Evolutionary conservation across 1,140 invertebrate genomes (phyloP).

Genomic region (Holcopasites calliopsidis): DNA sequence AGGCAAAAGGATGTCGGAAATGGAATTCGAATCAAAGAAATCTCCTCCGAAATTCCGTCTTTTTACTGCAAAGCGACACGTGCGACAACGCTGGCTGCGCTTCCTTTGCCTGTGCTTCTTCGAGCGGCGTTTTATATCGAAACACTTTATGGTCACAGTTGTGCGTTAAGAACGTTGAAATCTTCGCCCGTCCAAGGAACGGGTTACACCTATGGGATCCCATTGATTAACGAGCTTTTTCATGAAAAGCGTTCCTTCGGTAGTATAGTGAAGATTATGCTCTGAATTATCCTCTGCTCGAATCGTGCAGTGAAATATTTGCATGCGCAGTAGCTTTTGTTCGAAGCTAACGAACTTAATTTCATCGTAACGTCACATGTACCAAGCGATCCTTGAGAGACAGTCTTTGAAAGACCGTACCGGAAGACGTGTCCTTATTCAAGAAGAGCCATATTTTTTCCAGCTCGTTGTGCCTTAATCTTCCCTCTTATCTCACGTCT

Average conservation of each 20-base stretch:
- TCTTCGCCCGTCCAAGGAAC: background rate
- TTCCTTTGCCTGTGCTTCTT: background rate
- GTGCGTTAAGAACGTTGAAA: too few relatives aligned
- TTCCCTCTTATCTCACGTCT: background rate
- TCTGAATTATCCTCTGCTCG: too few relatives aligned
- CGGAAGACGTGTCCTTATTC: too few relatives aligned
- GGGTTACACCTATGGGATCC: background rate
- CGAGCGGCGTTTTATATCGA: background rate
- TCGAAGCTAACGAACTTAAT: background rate
- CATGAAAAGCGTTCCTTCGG: background rate
- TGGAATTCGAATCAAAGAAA: constrained; percentile 31
- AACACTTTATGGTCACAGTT: too few relatives aligned
- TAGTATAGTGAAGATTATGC: too few relatives aligned
- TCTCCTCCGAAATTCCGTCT: background rate
- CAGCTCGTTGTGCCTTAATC: background rate
- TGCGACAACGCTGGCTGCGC: constrained; percentile 1
- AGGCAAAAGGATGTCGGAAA: constrained; percentile 10
- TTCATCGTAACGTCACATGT: background rate
- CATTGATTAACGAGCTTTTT: background rate
- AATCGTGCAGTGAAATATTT: too few relatives aligned
- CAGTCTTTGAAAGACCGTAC: background rate
- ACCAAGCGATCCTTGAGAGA: too few relatives aligned
- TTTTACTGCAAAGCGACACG: background rate
- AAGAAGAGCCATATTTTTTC: background rate
- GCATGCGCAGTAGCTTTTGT: too few relatives aligned